Evolutionary conservation across 2,113 vertebrate species (phyloP), one percentile per base, ranked within the genome.

Genomic region (Microtus pennsylvanicus): DNA sequence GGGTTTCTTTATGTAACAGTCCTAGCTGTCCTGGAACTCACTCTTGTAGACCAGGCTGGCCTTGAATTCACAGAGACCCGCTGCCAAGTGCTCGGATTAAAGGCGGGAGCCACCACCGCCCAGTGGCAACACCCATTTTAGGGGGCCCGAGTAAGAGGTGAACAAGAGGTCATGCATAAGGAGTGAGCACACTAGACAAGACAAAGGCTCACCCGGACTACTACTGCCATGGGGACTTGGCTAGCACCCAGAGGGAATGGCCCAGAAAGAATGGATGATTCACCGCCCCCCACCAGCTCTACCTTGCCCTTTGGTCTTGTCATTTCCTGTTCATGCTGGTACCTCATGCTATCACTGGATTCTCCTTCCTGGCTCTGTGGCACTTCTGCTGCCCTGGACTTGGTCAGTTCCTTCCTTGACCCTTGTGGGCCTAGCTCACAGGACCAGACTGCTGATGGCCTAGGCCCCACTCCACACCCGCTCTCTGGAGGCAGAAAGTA

Each of bases 191-290:
- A 61, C 30, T 10, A 3, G 33, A 22, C 3, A 6, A 35, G 7
- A 6, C 0, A 5, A 50, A 28, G 65, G 30, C 7, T 65, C 50
- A 1, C 35, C 1, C 5, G 7, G 4, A 24, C 13, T 14, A 1
- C 26, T 9, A 5, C 7, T 96, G 76, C 55, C 11, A 0, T 0
- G 16, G 28, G 82, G 19, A 16, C 52, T 30, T 50, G 45, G 26
- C 30, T 9, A 52, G 72, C 26, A 33, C 21, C 14, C 12, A 33
- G 14, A 38, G 33, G 24, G 70, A 50, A 2, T 10, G 1, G 12
- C 78, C 55, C 14, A n/a, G 35, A 63, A 45, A 69, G 69, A 77
- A 21, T 22, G 4, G 26, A 6, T 5, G 30, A 28, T 1, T 17
- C 2, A 1, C 28, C 1, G 30, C 42, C 6, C 33, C 50, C 50